These are phyloP conservation scores for Calameuta pallipes DNA, from an alignment of 2,888 invertebrate species.

Conservation along the genomic window DNA sequence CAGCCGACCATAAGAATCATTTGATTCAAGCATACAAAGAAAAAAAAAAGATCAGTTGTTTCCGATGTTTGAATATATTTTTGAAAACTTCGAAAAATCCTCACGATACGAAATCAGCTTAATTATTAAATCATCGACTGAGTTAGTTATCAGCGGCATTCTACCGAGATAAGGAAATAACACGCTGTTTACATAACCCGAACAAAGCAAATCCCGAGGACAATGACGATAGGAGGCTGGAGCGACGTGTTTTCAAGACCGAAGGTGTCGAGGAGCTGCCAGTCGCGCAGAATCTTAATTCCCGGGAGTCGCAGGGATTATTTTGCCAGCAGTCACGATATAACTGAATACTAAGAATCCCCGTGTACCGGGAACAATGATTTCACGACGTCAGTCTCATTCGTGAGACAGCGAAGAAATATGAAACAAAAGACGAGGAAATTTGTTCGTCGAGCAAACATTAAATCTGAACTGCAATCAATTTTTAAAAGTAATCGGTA, in stretches of 20 bases:
- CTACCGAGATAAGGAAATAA: constrained; percentile 30
- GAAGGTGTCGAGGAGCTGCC: neutral
- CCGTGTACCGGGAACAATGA: constrained; percentile 4
- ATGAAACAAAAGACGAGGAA: neutral
- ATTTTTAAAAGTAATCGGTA: neutral
- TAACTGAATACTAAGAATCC: neutral
- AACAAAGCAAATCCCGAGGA: neutral
- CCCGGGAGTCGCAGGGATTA: neutral
- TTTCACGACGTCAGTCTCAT: neutral
- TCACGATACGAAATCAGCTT: neutral
- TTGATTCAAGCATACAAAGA: neutral
- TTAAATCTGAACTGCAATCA: neutral
- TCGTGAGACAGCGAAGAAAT: neutral
- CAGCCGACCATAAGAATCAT: neutral
- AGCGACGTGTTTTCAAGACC: neutral
- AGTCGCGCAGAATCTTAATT: constrained; percentile 3
- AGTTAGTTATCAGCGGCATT: constrained; percentile 28
- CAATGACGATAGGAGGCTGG: neutral
- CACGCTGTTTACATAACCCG: constrained; percentile 12
- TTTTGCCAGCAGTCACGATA: neutral
- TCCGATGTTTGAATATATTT: neutral
- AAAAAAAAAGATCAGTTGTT: neutral
- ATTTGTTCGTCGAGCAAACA: neutral
- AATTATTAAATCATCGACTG: neutral
- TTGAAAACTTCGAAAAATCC: neutral